These are phyloP conservation scores for Neosilurus hyrtlii DNA, from an alignment of 2,797 vertebrate genomes.

Conservation along the genomic window DNA sequence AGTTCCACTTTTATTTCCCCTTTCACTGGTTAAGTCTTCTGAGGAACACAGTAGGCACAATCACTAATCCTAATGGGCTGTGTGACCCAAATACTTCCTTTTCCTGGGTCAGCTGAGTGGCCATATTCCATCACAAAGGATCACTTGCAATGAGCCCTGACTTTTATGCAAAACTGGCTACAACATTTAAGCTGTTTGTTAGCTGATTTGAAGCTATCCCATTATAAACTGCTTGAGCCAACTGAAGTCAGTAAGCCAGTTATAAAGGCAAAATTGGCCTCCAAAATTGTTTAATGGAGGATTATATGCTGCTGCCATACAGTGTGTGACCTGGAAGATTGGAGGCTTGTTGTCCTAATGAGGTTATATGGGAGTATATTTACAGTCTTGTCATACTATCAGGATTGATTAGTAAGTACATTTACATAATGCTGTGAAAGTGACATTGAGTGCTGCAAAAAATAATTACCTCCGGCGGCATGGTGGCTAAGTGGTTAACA, in stretches of 20 bases:
- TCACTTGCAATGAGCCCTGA: constrained; percentile 39
- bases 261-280: constrained; percentile 60
- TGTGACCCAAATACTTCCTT: constrained; percentile 52
- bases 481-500: no score
- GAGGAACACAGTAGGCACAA: constrained; percentile 54
- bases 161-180: constrained; percentile 57
- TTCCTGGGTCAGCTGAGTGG: constrained; percentile 40
- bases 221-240: constrained; percentile 56
- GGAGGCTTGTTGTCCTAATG: constrained; percentile 69
- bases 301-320: constrained; percentile 65
- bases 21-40: constrained; percentile 51
- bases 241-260: constrained; percentile 67
- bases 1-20: constrained; percentile 47
- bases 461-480: no score
- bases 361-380: constrained; percentile 51
- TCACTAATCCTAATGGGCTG: constrained; percentile 60
- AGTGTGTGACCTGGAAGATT: constrained; percentile 68
- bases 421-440: constrained; percentile 42
- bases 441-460: constrained; percentile 53
- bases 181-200: constrained; percentile 57
- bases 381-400: constrained; percentile 40
- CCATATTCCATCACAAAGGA: constrained; percentile 49
- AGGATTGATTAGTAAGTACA: constrained; percentile 45
- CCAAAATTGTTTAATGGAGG: constrained; percentile 66
- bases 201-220: constrained; percentile 52